Evolutionary conservation across 2,797 vertebrate species (phyloP).

Genomic region (Balearica regulorum): DNA sequence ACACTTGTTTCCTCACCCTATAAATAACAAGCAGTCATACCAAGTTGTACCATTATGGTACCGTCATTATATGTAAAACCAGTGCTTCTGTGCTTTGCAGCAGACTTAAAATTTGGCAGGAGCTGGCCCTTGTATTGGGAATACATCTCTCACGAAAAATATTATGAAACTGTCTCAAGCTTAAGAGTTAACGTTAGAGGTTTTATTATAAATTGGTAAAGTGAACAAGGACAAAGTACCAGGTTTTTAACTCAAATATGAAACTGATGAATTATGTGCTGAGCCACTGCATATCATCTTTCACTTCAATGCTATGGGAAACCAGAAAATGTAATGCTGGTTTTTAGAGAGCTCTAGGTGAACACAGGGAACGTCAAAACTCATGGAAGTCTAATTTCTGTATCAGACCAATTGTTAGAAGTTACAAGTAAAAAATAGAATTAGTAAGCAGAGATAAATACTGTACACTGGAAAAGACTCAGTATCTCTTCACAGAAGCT

Average conservation of each 20-base stretch:
- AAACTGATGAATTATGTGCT: constrained; percentile 23
- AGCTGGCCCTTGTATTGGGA: not conserved
- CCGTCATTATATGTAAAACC: not conserved
- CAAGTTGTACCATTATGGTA: not conserved
- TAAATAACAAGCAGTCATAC: constrained; percentile 4
- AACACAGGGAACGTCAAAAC: not conserved
- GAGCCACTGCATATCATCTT: not conserved
- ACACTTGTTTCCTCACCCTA: not conserved
- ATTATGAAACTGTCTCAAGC: not conserved
- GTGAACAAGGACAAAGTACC: constrained; percentile 20
- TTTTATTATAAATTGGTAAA: constrained; percentile 24
- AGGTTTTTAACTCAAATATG: constrained; percentile 9
- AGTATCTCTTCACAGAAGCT: not conserved
- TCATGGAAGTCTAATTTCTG: not conserved
- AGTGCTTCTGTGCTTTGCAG: not conserved
- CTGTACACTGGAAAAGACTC: not conserved
- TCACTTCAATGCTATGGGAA: not conserved
- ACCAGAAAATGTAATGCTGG: not conserved
- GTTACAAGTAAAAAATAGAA: not conserved
- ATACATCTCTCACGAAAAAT: not conserved
- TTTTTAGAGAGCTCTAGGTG: not conserved
- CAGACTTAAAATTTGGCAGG: not conserved
- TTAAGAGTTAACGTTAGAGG: not conserved
- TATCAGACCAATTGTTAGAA: not conserved
- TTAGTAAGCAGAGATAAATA: not conserved